phyloP scores from a whole-genome alignment of 1,140 invertebrate species.

The Scaptodrosophila lebanonensis region DNA sequence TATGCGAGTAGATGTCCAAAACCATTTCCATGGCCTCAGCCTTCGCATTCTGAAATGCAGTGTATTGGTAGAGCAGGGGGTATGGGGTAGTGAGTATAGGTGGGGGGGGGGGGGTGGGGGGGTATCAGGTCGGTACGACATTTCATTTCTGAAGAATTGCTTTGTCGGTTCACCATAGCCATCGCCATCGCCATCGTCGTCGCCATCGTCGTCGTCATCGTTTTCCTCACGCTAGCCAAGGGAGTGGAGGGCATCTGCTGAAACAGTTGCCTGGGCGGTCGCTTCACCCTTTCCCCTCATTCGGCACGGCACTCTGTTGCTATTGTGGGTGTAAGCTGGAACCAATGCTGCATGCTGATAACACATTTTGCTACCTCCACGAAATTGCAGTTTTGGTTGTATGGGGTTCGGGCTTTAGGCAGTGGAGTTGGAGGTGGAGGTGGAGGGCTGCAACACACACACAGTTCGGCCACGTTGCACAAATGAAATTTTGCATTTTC shows the following conservation, averaged over 20 bases:
- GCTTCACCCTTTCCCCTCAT: too few relatives aligned
- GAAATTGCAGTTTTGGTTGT: conserved; percentile 39
- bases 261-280: not conserved
- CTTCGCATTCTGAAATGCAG: conserved; percentile 51
- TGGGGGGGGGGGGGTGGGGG: not conserved
- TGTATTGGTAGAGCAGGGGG: conserved; percentile 31
- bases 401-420: not conserved
- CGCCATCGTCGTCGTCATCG: conserved; percentile 2
- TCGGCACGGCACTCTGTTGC: too few relatives aligned
- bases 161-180: conserved; percentile 45
- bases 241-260: conserved; percentile 17
- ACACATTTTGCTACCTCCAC: conserved; percentile 34
- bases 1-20: too few relatives aligned
- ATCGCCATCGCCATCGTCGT: conserved; percentile 16
- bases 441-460: not conserved
- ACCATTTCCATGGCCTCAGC: conserved; percentile 11
- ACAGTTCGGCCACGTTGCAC: conserved; percentile 44
- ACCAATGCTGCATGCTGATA: conserved; percentile 3
- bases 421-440: conserved; percentile 6
- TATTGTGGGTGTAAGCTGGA: too few relatives aligned
- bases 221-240: conserved; percentile 43
- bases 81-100: not conserved
- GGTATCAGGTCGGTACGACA: conserved; percentile 56
- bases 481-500: conserved; percentile 76
- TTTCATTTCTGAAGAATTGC: conserved; percentile 76